A percentile compares a stretch with the other conserved stretches of the same genome.
These are phyloP conservation scores for Drosophila chauvacae DNA, from an alignment of 1,140 invertebrate genomes.

Conservation along the genomic window DNA sequence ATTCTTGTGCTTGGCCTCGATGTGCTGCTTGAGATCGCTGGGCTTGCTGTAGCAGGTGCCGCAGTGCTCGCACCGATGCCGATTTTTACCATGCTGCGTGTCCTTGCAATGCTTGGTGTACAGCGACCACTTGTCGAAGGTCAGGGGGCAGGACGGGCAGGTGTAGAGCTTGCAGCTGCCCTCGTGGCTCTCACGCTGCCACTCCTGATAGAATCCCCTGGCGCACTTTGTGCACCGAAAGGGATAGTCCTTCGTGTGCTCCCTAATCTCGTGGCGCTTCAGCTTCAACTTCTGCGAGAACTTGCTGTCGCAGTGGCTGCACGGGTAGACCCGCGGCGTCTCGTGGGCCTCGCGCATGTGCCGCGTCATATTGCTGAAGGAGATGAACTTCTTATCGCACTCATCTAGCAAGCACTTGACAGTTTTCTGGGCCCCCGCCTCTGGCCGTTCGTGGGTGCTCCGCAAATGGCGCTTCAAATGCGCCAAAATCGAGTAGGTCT, in stretches of 20 bases:
- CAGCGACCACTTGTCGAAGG: slow-evolving; percentile 77
- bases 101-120: slow-evolving; percentile 73
- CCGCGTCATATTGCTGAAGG: slow-evolving; percentile 66
- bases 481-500: slow-evolving; percentile 70
- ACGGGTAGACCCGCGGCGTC: slow-evolving; percentile 64
- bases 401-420: slow-evolving; percentile 60
- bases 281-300: slow-evolving; percentile 80
- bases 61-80: slow-evolving; percentile 68
- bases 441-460: slow-evolving; percentile 66
- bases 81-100: slow-evolving; percentile 56
- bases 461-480: slow-evolving; percentile 77
- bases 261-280: slow-evolving; percentile 71
- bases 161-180: slow-evolving; percentile 69
- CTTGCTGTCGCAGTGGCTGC: slow-evolving; percentile 61
- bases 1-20: slow-evolving; percentile 56
- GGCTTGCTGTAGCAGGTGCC: slow-evolving; percentile 52
- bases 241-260: slow-evolving; percentile 73
- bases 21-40: slow-evolving; percentile 55
- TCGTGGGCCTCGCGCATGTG: slow-evolving; percentile 76
- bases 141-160: slow-evolving; percentile 42
- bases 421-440: slow-evolving; percentile 47
- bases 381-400: slow-evolving; percentile 73
- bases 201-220: slow-evolving; percentile 72
- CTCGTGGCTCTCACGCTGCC: slow-evolving; percentile 70
- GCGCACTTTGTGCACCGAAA: slow-evolving; percentile 67